Evolutionary conservation across 2,113 vertebrate species (phyloP).

Genomic region (Jacana jacana): DNA sequence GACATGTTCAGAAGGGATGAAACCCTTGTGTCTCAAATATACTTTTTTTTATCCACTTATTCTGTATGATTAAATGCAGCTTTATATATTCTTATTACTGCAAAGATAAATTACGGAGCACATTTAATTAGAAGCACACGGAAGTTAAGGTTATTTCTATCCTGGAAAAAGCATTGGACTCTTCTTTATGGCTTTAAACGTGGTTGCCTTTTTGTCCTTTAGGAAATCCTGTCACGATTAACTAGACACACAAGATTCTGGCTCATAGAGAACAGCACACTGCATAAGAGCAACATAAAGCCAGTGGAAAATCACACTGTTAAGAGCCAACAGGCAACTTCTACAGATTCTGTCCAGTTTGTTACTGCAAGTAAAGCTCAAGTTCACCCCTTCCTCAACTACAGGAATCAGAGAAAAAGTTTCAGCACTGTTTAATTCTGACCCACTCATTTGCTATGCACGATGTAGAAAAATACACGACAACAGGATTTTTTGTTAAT

Average conservation of each 20-base stretch:
- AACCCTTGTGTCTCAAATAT: neutral
- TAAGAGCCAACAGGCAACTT: neutral
- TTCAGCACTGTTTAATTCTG: neutral
- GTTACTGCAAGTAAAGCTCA: neutral
- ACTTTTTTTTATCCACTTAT: neutral
- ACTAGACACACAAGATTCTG: neutral
- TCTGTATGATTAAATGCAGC: neutral
- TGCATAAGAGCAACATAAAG: neutral
- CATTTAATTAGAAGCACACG: neutral
- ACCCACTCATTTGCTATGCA: neutral
- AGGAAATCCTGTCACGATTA: neutral
- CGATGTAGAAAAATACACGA: fast-evolving
- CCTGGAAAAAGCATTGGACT: neutral
- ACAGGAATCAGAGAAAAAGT: fast-evolving
- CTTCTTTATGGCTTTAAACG: neutral
- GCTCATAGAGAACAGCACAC: neutral
- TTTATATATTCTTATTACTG: neutral
- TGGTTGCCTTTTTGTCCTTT: neutral
- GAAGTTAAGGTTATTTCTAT: neutral
- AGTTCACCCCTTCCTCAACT: neutral
- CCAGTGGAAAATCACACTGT: neutral
- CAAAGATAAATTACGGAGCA: neutral
- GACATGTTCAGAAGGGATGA: neutral
- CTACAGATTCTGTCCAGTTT: neutral
- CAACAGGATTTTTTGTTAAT: neutral